Base-by-base conservation (phyloP, 2,113 vertebrate genomes). In the Gadus chalcogrammus region DNA sequence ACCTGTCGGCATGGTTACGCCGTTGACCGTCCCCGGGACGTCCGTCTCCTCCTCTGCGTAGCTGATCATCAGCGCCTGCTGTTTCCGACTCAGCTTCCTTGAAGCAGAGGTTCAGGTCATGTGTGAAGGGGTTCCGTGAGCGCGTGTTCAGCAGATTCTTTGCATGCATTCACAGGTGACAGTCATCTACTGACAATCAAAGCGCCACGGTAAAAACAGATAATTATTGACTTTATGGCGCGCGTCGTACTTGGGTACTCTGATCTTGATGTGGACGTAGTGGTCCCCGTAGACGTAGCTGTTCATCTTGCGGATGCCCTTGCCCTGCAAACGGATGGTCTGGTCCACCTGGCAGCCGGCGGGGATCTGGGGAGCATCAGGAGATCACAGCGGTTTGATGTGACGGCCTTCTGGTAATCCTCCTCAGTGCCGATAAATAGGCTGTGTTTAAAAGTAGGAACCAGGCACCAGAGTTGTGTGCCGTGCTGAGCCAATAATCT, bases 281-380 rank as follows among this genome's bases (percentile, higher is more conserved):
- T 99, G 97, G 83, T 99, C 96, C 71, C 97, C 97, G 0, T 95
- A 97, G 73, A 93, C 94, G 0, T 95, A 95, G 82, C 95, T 96
- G 85, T 96, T 96, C 74, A 98, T 90, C 71, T 90, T 93, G 12
- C 93, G 91, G 73, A 99, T 97, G 66, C 97, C 97, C 82, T 98
- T 98, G 22, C 95, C 95, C 56, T 91, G 86, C 79, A 98, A 91
- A 16, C 94, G 90, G 80, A 99, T 95, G 65, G 75, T 93, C 90
- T 98, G 94, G 80, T 99, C 95, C 0, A 88, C 70, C 81, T 95
- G 95, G 67, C 93, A 90, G 1, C 95, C 89, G 3, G 93, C 71
- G 1, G 97, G 95, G 69, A 99, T 95, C 97, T 99, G 20, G n/a
- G 79, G 5, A 64, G 24, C 20, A 4, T 15, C 24, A 22, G 12